Evolutionary conservation across 2,888 invertebrate species (phyloP), one percentile per base, ranked within the genome.

Genomic region (Conistra vaccinii): DNA sequence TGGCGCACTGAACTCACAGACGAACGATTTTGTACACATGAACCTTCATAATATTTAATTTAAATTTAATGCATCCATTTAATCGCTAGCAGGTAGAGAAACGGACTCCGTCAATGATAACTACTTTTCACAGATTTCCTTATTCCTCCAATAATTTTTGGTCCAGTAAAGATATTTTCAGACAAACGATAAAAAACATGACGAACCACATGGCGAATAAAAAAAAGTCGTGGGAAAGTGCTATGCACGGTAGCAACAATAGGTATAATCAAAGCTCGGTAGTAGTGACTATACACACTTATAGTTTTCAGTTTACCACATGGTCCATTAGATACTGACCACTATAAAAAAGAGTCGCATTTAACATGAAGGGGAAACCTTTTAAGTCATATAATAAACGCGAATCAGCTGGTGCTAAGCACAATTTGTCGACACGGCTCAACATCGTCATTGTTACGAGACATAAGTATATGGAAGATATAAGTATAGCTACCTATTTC

Each of bases 381-480:
- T 76, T 75, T 69, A 72, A 58, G 57, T 51, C 51, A 62, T 72
- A 39, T 45, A 69, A 42, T 26, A 39, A n/a, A 61, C 62, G 65
- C 20, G 75, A 76, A 83, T 70, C 87, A 87, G 87, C 84, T 85
- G 87, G 74, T 73, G 71, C 23, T 61, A 60, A 66, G 62, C 69
- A 51, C 48, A 65, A 29, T 75, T 69, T 62, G 53, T 57, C 80
- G 67, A 35, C 63, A 78, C 73, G 32, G 32, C 71, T 57, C 65
- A 55, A 79, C 65, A 67, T 71, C 78, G 78, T 76, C 80, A 87
- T 86, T 78, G 68, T 80, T 66, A 73, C 68, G 75, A 74, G 53
- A 72, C 63, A 65, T 63, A 82, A 61, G 58, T 69, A 76, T 57
- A 60, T 67, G 63, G 60, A 58, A 53, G 48, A 58, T 61, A 68